phyloP scores from a whole-genome alignment of 1,140 invertebrate species.

The Daktulosphaira vitifoliae region DNA sequence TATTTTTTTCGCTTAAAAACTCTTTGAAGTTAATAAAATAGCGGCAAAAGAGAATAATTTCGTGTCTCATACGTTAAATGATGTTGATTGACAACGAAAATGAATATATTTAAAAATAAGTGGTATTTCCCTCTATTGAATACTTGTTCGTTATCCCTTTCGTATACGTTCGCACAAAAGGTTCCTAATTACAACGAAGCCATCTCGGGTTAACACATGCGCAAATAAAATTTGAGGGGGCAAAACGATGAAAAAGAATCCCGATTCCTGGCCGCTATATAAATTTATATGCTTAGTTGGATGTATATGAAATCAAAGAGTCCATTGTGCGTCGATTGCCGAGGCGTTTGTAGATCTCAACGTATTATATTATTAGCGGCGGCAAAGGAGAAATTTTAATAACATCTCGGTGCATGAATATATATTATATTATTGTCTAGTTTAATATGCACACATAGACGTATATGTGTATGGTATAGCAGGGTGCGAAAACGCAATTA shows the following conservation, averaged over 20 bases:
- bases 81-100: too few species aligned
- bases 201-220: not conserved
- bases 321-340: not conserved
- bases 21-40: too few species aligned
- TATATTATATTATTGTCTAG: too few species aligned
- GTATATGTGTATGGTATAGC: not conserved
- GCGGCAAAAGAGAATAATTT: too few species aligned
- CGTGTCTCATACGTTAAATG: too few species aligned
- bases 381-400: too few species aligned
- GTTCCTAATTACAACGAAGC: slow-evolving; percentile 4
- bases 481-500: slow-evolving; percentile 30
- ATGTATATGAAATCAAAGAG: slow-evolving; percentile 15
- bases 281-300: too few species aligned
- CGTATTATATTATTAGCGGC: too few species aligned
- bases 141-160: slow-evolving; percentile 18
- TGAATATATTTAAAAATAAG: too few species aligned
- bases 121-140: slow-evolving; percentile 18
- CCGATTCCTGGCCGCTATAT: not conserved
- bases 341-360: not conserved
- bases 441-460: too few species aligned
- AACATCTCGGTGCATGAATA: too few species aligned
- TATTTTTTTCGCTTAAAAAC: too few species aligned
- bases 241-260: not conserved
- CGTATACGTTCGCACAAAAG: slow-evolving; percentile 6
- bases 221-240: not conserved